phyloP scores from a whole-genome alignment of 2,797 vertebrate genomes.

The Takifugu rubripes region DNA sequence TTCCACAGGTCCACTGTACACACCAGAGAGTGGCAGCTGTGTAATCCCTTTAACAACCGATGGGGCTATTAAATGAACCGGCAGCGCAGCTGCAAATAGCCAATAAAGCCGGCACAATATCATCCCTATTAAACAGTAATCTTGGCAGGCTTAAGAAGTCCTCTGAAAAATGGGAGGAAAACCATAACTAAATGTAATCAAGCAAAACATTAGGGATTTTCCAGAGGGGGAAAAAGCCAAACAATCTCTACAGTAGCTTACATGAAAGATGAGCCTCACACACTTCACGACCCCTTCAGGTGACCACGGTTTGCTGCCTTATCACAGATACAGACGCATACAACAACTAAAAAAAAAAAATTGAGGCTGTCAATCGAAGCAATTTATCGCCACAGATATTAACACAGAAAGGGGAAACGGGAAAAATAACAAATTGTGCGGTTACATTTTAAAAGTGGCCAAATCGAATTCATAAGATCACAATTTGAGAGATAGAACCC shows the following conservation, averaged over 20 bases:
- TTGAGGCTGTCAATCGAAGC: slow-evolving; percentile 68
- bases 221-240: slow-evolving; percentile 63
- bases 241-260: slow-evolving; percentile 66
- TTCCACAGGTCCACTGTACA: slow-evolving; percentile 63
- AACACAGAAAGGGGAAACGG: slow-evolving; percentile 68
- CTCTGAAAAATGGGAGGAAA: slow-evolving; percentile 65
- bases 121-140: slow-evolving; percentile 77
- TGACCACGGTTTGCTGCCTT: slow-evolving; percentile 65
- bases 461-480: slow-evolving; percentile 96
- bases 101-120: slow-evolving; percentile 79
- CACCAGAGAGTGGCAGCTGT: slow-evolving; percentile 73
- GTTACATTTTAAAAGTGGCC: slow-evolving; percentile 86
- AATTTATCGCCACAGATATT: slow-evolving; percentile 78
- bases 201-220: slow-evolving; percentile 72
- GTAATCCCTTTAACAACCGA: slow-evolving; percentile 77
- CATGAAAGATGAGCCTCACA: slow-evolving; percentile 68
- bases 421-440: slow-evolving; percentile 76
- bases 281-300: slow-evolving; percentile 60
- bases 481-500: slow-evolving; percentile 90
- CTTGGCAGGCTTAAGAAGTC: slow-evolving; percentile 71
- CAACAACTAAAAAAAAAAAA: slow-evolving; percentile 48
- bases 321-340: slow-evolving; percentile 67
- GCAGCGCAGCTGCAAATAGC: slow-evolving; percentile 76
- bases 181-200: slow-evolving; percentile 78
- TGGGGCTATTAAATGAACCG: slow-evolving; percentile 72